These are phyloP conservation scores for Chelonus formosanus DNA, from an alignment of 2,888 invertebrate species.

Conservation along the genomic window DNA sequence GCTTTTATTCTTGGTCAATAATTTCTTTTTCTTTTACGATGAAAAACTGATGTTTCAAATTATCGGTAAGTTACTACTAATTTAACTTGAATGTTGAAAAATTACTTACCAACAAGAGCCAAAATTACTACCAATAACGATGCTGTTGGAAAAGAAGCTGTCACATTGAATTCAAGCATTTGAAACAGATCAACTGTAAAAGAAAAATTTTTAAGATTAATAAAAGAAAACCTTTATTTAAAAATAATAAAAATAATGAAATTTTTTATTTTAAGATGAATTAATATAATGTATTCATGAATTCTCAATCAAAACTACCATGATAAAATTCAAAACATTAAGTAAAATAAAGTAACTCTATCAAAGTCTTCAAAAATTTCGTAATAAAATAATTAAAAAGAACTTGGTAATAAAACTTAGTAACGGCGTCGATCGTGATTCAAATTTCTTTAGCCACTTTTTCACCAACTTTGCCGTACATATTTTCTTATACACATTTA, in stretches of 20 bases:
- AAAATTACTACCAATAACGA: constrained; percentile 96
- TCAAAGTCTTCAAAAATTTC: too few species aligned
- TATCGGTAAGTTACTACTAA: too few species aligned
- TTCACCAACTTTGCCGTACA: constrained; percentile 11
- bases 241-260: constrained; percentile 50
- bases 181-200: constrained; percentile 94
- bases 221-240: too few species aligned
- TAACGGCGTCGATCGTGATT: constrained; percentile 24
- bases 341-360: not conserved
- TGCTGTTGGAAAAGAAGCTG: constrained; percentile 94
- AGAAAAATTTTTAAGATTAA: too few species aligned
- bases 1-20: too few species aligned
- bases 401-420: constrained; percentile 24
- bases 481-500: constrained; percentile 28
- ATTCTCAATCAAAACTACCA: not conserved
- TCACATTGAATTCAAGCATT: constrained; percentile 96
- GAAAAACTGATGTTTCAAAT: too few species aligned
- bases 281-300: not conserved
- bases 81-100: constrained; percentile 3
- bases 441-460: constrained; percentile 23
- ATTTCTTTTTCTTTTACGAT: too few species aligned
- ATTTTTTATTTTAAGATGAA: not conserved
- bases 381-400: constrained; percentile 5
- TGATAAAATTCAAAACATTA: not conserved
- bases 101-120: constrained; percentile 93